Evolutionary conservation across 2,113 vertebrate genomes (phyloP).

Genomic region (Genyomyrus donnyi): DNA sequence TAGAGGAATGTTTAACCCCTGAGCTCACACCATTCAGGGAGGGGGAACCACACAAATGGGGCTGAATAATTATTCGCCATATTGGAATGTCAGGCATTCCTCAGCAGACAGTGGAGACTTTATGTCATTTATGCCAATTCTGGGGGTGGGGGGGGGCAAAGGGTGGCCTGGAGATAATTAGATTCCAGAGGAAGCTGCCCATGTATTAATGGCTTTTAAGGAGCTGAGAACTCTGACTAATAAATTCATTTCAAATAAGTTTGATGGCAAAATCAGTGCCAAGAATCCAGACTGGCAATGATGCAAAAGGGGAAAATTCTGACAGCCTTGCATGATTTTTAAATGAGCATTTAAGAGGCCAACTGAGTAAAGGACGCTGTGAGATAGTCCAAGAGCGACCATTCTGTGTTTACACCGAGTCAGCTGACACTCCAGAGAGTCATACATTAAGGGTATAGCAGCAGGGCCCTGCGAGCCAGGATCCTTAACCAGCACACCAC

Average conservation of each 20-base stretch:
- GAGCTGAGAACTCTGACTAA: neutral
- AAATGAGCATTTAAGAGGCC: neutral
- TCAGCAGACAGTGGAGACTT: conserved; percentile 58
- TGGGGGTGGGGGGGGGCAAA: conserved; percentile 30
- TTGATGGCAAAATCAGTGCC: neutral
- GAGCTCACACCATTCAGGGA: conserved; percentile 47
- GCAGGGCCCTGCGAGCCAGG: neutral
- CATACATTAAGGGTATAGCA: neutral
- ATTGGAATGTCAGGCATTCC: conserved; percentile 58
- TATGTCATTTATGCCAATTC: conserved; percentile 55
- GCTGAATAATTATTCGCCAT: conserved; percentile 31
- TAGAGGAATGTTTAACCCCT: conserved; percentile 23
- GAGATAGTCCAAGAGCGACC: neutral
- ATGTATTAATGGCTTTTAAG: neutral
- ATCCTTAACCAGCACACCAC: neutral
- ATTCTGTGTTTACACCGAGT: neutral
- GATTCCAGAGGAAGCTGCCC: neutral
- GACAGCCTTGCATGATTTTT: neutral
- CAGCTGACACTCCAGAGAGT: neutral
- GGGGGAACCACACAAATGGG: conserved; percentile 50
- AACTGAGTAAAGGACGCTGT: neutral
- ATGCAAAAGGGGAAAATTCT: neutral
- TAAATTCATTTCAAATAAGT: neutral
- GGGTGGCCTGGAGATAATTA: neutral
- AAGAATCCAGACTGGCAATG: neutral